Percentiles rank a stretch among this genome's conserved stretches.
Conservation (phyloP, 2,113 vertebrate genomes). For the Pholis gunnellus region DNA sequence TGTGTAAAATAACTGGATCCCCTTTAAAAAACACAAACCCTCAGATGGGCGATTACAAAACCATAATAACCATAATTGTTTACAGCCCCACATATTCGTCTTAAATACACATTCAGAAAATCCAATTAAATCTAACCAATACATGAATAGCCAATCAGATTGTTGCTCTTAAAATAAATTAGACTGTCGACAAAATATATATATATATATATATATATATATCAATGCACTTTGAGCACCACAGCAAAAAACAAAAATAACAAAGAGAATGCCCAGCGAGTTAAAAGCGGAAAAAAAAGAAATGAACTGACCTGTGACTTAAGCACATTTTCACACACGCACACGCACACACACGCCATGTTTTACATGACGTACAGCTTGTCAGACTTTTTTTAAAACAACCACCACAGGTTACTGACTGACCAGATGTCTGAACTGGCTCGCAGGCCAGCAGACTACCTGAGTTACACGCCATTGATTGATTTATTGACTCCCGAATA, state of each 20-base stretch:
- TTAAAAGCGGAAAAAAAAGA: not conserved
- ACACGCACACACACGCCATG: not conserved
- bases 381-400: not conserved
- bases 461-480: not conserved
- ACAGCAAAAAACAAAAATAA: slow-evolving; percentile 27
- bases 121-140: not conserved
- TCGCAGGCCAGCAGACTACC: not conserved
- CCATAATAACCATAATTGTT: not conserved
- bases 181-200: not conserved
- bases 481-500: slow-evolving; percentile 14
- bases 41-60: slow-evolving; percentile 6
- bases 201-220: not conserved
- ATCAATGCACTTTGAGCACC: not conserved
- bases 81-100: not conserved
- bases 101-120: slow-evolving; percentile 26
- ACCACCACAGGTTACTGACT: not conserved
- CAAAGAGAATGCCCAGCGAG: not conserved
- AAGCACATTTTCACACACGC: not conserved
- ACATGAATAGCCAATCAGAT: slow-evolving; percentile 55
- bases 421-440: slow-evolving; percentile 12
- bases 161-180: slow-evolving; percentile 40
- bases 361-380: not conserved
- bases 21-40: not conserved
- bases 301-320: slow-evolving; percentile 13
- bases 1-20: not conserved